These are phyloP conservation scores for Aldabrachelys gigantea DNA, from an alignment of 2,113 vertebrate species.

Conservation along the genomic window DNA sequence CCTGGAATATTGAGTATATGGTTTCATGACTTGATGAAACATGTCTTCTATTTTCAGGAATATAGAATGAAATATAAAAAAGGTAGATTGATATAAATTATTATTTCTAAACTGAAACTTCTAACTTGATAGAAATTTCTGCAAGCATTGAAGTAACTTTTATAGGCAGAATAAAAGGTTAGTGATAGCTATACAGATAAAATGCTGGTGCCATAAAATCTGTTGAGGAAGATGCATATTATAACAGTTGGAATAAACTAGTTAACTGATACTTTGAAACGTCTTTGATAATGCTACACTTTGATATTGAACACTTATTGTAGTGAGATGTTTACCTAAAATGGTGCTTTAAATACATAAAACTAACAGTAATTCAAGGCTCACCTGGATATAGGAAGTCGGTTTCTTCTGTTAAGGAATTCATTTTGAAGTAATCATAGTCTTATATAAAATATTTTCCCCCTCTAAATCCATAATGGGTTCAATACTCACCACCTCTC, in stretches of 20 bases:
- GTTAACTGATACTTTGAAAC: neutral
- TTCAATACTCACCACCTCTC: neutral
- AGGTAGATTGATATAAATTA: neutral
- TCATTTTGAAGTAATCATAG: neutral
- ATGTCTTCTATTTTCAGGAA: neutral
- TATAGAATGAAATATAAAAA: neutral
- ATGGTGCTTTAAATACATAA: neutral
- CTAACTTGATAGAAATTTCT: neutral
- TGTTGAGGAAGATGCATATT: neutral
- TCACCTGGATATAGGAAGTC: neutral
- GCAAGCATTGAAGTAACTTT: neutral
- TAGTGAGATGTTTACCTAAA: neutral
- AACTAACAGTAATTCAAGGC: neutral
- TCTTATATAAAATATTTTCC: neutral
- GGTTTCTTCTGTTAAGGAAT: neutral
- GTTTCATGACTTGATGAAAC: neutral
- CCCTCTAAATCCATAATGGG: fast-evolving
- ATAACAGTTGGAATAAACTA: neutral
- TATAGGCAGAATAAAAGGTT: neutral
- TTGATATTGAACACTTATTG: neutral
- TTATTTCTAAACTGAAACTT: neutral
- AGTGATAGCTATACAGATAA: neutral
- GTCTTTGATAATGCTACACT: neutral
- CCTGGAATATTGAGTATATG: neutral
- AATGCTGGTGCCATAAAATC: neutral